Evolutionary conservation across 2,797 vertebrate species (phyloP).

Genomic region (Scyliorhinus canicula): DNA sequence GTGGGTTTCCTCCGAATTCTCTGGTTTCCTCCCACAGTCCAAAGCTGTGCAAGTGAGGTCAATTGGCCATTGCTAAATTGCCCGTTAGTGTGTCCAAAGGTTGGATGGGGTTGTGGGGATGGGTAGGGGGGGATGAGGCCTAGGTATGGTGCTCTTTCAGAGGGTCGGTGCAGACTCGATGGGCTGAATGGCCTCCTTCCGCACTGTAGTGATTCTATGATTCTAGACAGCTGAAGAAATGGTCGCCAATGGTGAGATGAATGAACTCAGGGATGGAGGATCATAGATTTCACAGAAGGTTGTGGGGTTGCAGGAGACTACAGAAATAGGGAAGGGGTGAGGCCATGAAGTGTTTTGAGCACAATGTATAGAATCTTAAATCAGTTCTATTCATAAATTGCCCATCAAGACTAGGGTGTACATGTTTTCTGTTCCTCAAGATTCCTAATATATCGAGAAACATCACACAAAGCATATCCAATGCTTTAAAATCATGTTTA

Average conservation of each 20-base stretch:
- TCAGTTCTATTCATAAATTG: neutral
- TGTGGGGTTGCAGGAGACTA: neutral
- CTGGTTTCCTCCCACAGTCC: too few relatives aligned
- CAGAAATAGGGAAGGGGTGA: neutral
- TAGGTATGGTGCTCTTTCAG: too few relatives aligned
- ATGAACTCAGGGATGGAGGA: neutral
- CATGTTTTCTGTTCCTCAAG: neutral
- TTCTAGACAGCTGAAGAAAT: neutral
- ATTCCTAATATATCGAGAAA: neutral
- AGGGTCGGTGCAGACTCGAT: too few relatives aligned
- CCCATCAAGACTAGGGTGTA: neutral
- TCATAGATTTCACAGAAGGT: neutral
- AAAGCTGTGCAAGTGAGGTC: too few relatives aligned
- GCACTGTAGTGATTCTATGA: too few relatives aligned
- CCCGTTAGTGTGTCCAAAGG: too few relatives aligned
- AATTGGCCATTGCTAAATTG: too few relatives aligned
- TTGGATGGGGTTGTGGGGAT: too few relatives aligned
- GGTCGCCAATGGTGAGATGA: neutral
- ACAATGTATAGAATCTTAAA: neutral
- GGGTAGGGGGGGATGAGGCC: too few relatives aligned
- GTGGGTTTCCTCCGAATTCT: too few relatives aligned
- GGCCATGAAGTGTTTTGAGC: neutral
- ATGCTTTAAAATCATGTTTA: neutral
- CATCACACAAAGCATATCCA: neutral
- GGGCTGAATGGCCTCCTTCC: too few relatives aligned